A percentile compares a stretch with the other conserved stretches of the same genome.
Evolutionary conservation across 2,888 invertebrate species (phyloP).

Genomic region (Catocala sponsa): DNA sequence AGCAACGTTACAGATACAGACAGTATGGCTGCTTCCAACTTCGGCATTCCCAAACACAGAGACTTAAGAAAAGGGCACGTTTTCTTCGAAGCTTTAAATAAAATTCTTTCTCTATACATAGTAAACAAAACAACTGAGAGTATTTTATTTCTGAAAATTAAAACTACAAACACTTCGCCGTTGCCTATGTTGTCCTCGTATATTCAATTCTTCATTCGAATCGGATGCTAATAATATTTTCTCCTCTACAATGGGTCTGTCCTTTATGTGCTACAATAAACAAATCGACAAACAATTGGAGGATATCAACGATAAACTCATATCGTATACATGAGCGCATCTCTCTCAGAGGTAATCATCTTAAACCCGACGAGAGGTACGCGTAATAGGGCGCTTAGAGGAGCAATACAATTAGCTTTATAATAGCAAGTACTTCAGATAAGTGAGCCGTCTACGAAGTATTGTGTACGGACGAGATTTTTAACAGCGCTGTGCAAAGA

Average conservation of each 20-base stretch:
- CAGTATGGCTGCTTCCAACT: too few species aligned
- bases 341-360: slow-evolving; percentile 54
- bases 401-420: slow-evolving; percentile 59
- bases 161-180: not conserved
- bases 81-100: too few species aligned
- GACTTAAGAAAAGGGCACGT: too few species aligned
- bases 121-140: too few species aligned
- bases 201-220: too few species aligned
- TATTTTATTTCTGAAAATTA: too few species aligned
- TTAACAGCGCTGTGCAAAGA: not conserved
- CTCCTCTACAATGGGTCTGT: too few species aligned
- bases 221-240: too few species aligned
- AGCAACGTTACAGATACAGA: too few species aligned
- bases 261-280: not conserved
- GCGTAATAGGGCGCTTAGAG: slow-evolving; percentile 50
- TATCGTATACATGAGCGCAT: slow-evolving; percentile 45
- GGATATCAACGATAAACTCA: slow-evolving; percentile 8
- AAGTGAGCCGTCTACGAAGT: slow-evolving; percentile 28
- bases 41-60: too few species aligned
- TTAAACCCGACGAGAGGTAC: slow-evolving; percentile 44
- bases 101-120: too few species aligned
- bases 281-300: not conserved
- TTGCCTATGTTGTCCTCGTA: not conserved
- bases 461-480: slow-evolving; percentile 7
- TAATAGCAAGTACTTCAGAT: slow-evolving; percentile 26